Evolutionary conservation across 2,113 vertebrate genomes (phyloP), one percentile per base, ranked within the genome.

Genomic region (Catharus minimus): DNA sequence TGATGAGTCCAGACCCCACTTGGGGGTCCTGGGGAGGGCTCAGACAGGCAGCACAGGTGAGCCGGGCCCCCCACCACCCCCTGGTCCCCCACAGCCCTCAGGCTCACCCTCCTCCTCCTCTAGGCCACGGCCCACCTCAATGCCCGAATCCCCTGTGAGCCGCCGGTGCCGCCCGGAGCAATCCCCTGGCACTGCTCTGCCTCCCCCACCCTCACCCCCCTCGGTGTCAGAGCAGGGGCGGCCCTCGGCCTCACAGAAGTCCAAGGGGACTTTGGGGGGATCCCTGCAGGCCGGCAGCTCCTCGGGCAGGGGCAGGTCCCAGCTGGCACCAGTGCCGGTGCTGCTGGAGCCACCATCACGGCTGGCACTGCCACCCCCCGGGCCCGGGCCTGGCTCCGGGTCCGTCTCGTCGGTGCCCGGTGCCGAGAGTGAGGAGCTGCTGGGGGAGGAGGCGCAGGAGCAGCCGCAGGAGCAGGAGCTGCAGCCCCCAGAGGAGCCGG

Each of bases 141-240:
- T 99, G 46, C 99, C 99, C 0, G 99, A 99, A 97, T 99, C 99
- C 5, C 99, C 99, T 0, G 99, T 99, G 28, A 99, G 97, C 33
- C 98, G 97, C 8, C 99, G 98, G 88, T 98, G 98, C 33, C 98
- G 97, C 9, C 68, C 6, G 0, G 47, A 6, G 5, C 53, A 18
- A 1, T 49, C 60, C 20, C 53, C 73, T 3, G 0, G 26, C 2
- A 23, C 75, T 0, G 5, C 21, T 1, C 75, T 95, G 69, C 64
- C 36, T 57, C 81, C 96, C 1, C 96, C 92, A 0, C 95, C 95
- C 10, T 88, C 89, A 0, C 96, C 96, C 32, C 95, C 95, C 28
- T 98, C 97, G 9, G 94, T 96, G 57, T 96, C 58, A 0, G 92
- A 97, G 94, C 95, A 96, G 50, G 79, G 83, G 36, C 72, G 95